Percentiles rank a stretch among this genome's conserved stretches.
phyloP scores from a whole-genome alignment of 2,113 vertebrate genomes.

The Notothenia rossii region DNA sequence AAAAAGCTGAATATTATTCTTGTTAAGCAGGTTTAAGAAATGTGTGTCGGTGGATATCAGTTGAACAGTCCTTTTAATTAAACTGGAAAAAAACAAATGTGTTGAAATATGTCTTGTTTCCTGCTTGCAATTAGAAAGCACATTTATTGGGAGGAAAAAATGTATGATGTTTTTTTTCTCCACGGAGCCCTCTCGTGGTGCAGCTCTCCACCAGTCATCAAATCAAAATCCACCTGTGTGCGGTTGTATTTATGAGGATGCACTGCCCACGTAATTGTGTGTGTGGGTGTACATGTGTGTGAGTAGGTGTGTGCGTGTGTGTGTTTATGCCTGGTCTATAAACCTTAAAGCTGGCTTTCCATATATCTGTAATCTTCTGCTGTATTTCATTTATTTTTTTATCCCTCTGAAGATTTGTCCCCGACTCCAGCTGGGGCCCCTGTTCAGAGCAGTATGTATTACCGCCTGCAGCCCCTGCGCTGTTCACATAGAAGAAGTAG shows the following conservation, averaged over 20 bases:
- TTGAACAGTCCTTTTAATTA: not conserved
- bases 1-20: not conserved
- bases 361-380: slow-evolving; percentile 68
- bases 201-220: slow-evolving; percentile 2
- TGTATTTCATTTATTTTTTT: slow-evolving; percentile 68
- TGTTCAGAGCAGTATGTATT: slow-evolving; percentile 77
- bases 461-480: slow-evolving; percentile 40
- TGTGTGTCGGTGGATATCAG: not conserved
- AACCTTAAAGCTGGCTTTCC: slow-evolving; percentile 57
- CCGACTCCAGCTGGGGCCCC: slow-evolving; percentile 73
- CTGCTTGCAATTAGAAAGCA: not conserved
- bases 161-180: not conserved
- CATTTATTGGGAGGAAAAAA: not conserved
- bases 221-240: slow-evolving; percentile 8
- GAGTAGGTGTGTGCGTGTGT: not conserved
- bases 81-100: not conserved
- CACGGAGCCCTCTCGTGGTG: slow-evolving; percentile 10
- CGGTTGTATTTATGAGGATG: slow-evolving; percentile 6
- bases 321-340: slow-evolving; percentile 24
- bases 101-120: not conserved
- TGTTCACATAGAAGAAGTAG: slow-evolving; percentile 35
- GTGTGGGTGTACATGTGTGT: not conserved
- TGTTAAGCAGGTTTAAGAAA: not conserved
- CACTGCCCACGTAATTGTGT: not conserved
- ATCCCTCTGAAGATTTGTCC: slow-evolving; percentile 74